These are phyloP conservation scores for Scaeva pyrastri DNA, from an alignment of 2,888 invertebrate species.

Conservation along the genomic window DNA sequence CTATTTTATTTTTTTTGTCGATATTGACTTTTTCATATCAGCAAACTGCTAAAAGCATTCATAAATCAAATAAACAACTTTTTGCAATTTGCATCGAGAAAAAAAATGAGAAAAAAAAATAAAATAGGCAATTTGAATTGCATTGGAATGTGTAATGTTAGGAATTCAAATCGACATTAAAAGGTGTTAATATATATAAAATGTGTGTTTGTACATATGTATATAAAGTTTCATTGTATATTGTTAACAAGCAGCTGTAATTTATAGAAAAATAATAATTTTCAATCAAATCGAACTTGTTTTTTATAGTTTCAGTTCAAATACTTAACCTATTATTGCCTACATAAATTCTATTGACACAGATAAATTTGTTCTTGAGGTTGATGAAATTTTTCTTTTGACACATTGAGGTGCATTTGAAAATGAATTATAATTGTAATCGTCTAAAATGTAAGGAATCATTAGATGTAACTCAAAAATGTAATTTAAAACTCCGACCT, in stretches of 20 bases:
- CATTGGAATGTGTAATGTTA: conserved; percentile 37
- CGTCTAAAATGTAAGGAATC: no score
- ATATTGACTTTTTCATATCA: conserved; percentile 38
- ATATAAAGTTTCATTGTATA: conserved; percentile 10
- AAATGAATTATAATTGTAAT: no score
- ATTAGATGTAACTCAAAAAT: no score
- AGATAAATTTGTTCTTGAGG: neutral
- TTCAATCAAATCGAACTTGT: conserved; percentile 2
- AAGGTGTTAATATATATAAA: neutral
- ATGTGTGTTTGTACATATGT: neutral
- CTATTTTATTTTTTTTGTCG: conserved; percentile 35
- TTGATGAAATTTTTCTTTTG: no score
- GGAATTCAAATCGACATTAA: neutral
- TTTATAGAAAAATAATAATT: neutral
- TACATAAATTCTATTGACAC: neutral
- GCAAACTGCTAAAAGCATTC: conserved; percentile 68
- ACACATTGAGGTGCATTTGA: no score
- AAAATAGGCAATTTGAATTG: conserved; percentile 55
- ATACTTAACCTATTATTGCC: no score
- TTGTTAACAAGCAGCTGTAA: neutral
- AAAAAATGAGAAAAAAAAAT: conserved; percentile 17
- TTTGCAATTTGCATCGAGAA: conserved; percentile 63
- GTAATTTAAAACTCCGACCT: no score
- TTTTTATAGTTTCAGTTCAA: neutral
- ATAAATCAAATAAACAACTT: conserved; percentile 70